Base-by-base conservation (phyloP, 2,888 invertebrate species). In the Bombylius discolor region DNA sequence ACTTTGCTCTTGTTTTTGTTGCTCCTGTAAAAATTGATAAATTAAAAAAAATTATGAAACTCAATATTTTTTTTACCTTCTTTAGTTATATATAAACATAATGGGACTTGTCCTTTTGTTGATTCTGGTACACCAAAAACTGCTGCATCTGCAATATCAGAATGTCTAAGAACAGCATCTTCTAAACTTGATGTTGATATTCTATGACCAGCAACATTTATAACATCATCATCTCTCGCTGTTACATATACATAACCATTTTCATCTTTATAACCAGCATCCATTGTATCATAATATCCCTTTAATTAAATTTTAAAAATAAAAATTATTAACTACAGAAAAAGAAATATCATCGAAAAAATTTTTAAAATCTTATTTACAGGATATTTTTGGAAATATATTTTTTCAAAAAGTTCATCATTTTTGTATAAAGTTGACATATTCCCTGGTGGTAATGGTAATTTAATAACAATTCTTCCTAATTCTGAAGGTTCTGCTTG, bases 161-260 rank as follows among this genome's bases (percentile, higher is more conserved):
- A 84, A 76, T 93, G 92, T n/a, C 87, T 80, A 47, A 94, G 72
- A 12, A 93, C 84, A 0, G 93, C 92, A 70, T 96, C 93, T 71
- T 96, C 96, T 5, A 96, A 72, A 1, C 91, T 89, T 0, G 89
- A 84, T 0, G 94, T 92, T 1, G 93, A 92, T 47, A 96, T 77
- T 53, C 95, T 78, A 70, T 95, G 95, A 0, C 95, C 96, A 0
- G 96, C 91, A 1, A 96, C 95, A 70, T 96, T 96, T 65, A 96
- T 95, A 23, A 74, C 88, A 72, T 96, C 96, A 74, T 96, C 96
- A 58, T 90, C 92, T 42, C 96, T 78, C 0, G 94, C 89, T 52
- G 92, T 89, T 13, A 96, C 91, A 73, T 86, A 91, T 4, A 96
- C 79, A 55, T 89, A 89, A 1, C 92, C 92, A 62, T 85, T 82